Percentiles rank a stretch among this genome's conserved stretches.
Conservation (phyloP, 2,113 vertebrate species). For the Ophthalmolycus amberensis region DNA sequence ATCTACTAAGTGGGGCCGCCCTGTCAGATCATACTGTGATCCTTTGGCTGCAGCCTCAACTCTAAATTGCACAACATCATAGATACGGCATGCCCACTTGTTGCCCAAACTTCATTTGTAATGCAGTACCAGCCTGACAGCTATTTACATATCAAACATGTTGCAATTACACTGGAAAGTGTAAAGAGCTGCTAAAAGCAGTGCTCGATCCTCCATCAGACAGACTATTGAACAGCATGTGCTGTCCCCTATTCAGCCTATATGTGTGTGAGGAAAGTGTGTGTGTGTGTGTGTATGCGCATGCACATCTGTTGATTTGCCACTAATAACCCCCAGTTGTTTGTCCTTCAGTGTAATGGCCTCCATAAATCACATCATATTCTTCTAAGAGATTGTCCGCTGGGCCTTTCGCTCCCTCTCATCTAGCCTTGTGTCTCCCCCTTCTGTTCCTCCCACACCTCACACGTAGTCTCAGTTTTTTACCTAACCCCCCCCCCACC, state of each 20-base stretch:
- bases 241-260: slow-evolving; percentile 6
- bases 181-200: slow-evolving; percentile 41
- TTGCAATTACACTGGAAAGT: slow-evolving; percentile 36
- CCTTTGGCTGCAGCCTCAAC: slow-evolving; percentile 5
- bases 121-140: slow-evolving; percentile 18
- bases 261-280: not conserved
- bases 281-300: slow-evolving; percentile 17
- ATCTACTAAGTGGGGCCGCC: too few species aligned
- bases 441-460: slow-evolving; percentile 20
- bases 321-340: slow-evolving; percentile 84
- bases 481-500: not conserved
- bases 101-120: slow-evolving; percentile 36
- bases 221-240: slow-evolving; percentile 47
- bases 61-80: slow-evolving; percentile 9
- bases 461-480: slow-evolving; percentile 17
- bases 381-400: slow-evolving; percentile 75
- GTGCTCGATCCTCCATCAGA: slow-evolving; percentile 10
- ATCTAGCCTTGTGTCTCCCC: slow-evolving; percentile 67
- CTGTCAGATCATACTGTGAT: not conserved
- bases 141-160: slow-evolving; percentile 35
- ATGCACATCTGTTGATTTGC: slow-evolving; percentile 72
- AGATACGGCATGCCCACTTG: slow-evolving; percentile 31
- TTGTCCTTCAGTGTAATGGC: slow-evolving; percentile 85
- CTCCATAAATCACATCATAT: slow-evolving; percentile 84
- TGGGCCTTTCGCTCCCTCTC: slow-evolving; percentile 61